Conservation (phyloP, 2,797 vertebrate genomes). For the Cuniculus paca region DNA sequence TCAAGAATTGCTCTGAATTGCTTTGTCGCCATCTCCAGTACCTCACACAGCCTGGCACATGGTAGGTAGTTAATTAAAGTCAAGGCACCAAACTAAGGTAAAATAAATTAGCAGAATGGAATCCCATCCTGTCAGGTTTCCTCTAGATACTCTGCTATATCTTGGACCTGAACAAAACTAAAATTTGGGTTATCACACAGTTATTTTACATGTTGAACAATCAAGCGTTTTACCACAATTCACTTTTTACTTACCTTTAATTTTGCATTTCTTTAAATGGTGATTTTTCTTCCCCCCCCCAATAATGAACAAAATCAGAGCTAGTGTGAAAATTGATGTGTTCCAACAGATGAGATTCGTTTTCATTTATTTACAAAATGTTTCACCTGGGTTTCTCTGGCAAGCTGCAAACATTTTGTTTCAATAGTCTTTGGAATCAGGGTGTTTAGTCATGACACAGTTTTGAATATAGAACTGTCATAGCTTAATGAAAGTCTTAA, state of each 20-base stretch:
- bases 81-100: background rate
- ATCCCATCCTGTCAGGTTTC: background rate
- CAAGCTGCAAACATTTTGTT: constrained; percentile 74
- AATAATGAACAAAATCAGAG: constrained; percentile 58
- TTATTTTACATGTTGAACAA: background rate
- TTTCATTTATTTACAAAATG: constrained; percentile 80
- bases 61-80: background rate
- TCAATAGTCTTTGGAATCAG: constrained; percentile 74
- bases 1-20: background rate
- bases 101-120: background rate
- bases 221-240: background rate
- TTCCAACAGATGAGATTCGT: constrained; percentile 62
- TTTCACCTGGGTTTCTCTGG: constrained; percentile 78
- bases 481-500: constrained; percentile 86
- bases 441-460: constrained; percentile 78
- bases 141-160: background rate
- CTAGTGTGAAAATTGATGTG: background rate
- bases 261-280: constrained; percentile 25
- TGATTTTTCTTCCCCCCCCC: background rate
- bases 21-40: no score
- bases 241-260: background rate
- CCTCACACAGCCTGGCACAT: background rate
- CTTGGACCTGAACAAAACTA: background rate
- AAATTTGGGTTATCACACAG: background rate
- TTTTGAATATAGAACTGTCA: constrained; percentile 87